Conservation (phyloP, 1,140 invertebrate genomes). For the Phocides pigmalion region DNA sequence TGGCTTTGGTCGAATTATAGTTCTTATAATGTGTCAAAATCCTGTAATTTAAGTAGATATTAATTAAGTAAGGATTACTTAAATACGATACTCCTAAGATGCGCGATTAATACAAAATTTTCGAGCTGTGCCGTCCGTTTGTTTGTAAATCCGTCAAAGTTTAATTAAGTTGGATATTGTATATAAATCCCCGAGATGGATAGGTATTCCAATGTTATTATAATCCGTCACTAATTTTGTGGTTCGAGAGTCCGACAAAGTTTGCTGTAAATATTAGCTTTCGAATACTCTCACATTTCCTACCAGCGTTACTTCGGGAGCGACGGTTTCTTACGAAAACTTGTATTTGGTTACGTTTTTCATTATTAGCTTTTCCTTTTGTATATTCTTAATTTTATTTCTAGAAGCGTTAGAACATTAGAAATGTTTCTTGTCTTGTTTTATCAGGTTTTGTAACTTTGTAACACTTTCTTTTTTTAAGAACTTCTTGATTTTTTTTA, state of each 20-base stretch:
- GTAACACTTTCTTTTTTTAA: too few species aligned
- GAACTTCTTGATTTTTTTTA: too few species aligned
- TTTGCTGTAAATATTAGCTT: conserved; percentile 27
- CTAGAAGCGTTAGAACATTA: too few species aligned
- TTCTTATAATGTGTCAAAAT: too few species aligned
- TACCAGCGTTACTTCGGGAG: not conserved
- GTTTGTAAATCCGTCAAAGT: conserved; percentile 31
- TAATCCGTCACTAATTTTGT: conserved; percentile 27
- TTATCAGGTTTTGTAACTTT: too few species aligned
- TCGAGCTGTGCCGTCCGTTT: conserved; percentile 16
- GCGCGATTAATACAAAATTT: conserved; percentile 28
- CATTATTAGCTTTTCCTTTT: too few species aligned
- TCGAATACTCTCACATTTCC: conserved; percentile 3
- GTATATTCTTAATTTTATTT: too few species aligned
- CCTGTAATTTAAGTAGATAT: too few species aligned
- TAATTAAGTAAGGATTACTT: not conserved
- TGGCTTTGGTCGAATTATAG: too few species aligned
- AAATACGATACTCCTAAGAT: conserved; percentile 17
- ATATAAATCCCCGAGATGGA: conserved; percentile 20
- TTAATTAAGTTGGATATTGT: conserved; percentile 33
- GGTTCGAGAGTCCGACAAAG: conserved; percentile 9
- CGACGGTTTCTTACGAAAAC: not conserved
- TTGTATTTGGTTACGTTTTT: too few species aligned
- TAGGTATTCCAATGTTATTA: conserved; percentile 23
- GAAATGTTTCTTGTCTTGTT: too few species aligned